Conservation (phyloP, 2,113 vertebrate genomes). For the Ptychochromis oligacanthus region DNA sequence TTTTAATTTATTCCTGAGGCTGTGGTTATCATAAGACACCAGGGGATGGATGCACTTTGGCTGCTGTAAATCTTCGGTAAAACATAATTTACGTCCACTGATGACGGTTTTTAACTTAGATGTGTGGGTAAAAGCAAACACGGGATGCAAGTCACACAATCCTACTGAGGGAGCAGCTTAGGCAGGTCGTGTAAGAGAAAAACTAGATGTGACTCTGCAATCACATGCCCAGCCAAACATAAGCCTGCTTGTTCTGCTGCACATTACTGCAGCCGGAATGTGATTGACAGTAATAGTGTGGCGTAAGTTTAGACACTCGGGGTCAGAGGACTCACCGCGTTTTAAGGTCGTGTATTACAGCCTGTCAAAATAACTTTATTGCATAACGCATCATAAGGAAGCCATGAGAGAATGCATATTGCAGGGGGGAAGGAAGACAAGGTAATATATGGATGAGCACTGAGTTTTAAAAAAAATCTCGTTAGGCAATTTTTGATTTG, state of each 20-base stretch:
- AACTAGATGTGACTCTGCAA: constrained; percentile 8
- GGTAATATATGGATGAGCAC: not conserved
- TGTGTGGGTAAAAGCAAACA: constrained; percentile 7
- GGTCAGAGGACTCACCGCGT: not conserved
- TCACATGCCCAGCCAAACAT: constrained; percentile 15
- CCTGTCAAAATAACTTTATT: constrained; percentile 15
- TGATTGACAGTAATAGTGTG: constrained; percentile 34
- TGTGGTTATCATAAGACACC: constrained; percentile 1
- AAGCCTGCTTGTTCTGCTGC: not conserved
- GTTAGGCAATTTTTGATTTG: too few species aligned
- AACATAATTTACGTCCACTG: constrained; percentile 5
- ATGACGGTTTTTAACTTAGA: constrained; percentile 2
- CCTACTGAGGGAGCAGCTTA: not conserved
- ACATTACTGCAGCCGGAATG: not conserved
- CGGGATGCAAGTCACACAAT: not conserved
- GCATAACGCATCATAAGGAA: constrained; percentile 13
- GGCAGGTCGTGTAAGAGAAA: not conserved
- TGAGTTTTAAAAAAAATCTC: too few species aligned
- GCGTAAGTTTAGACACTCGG: constrained; percentile 19
- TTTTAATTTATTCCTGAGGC: constrained; percentile 2
- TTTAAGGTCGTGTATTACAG: not conserved
- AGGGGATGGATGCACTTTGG: constrained; percentile 12
- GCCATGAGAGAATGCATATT: not conserved
- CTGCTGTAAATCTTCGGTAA: not conserved
- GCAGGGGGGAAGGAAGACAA: not conserved